Evolutionary conservation across 2,888 invertebrate genomes (phyloP).

Genomic region (Mayetiola destructor): DNA sequence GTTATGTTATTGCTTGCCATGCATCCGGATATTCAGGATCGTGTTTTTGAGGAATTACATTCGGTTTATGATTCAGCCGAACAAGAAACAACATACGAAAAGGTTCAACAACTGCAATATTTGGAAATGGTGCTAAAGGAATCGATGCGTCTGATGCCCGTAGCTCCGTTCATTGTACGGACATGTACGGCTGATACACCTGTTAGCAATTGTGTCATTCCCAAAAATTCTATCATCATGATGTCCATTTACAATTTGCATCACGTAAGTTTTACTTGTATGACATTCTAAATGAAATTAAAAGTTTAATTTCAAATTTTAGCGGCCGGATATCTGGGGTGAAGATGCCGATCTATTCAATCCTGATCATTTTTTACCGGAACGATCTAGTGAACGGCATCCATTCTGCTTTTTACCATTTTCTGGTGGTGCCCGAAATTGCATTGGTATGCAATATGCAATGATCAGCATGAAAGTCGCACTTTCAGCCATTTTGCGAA

Average conservation of each 20-base stretch:
- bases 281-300: neutral
- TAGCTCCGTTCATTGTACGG: conserved; percentile 14
- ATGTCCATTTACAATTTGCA: conserved; percentile 17
- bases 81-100: neutral
- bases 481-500: conserved; percentile 20
- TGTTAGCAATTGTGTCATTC: conserved; percentile 14
- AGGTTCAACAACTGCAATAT: conserved; percentile 9
- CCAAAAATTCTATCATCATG: conserved; percentile 16
- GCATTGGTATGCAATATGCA: conserved; percentile 22
- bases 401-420: conserved; percentile 18
- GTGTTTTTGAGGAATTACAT: conserved; percentile 13
- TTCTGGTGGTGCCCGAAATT: conserved; percentile 17
- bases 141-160: conserved; percentile 15
- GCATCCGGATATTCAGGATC: conserved; percentile 15
- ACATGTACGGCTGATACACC: neutral
- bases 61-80: neutral
- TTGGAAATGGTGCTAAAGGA: conserved; percentile 15
- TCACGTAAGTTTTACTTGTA: conserved; percentile 1
- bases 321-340: conserved; percentile 16
- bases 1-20: conserved; percentile 14
- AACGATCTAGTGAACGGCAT: conserved; percentile 16
- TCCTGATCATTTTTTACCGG: conserved; percentile 18
- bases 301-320: neutral
- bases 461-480: conserved; percentile 22
- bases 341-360: conserved; percentile 17